Conservation (phyloP, 2,113 vertebrate genomes). For the Dicerorhinus sumatrensis region DNA sequence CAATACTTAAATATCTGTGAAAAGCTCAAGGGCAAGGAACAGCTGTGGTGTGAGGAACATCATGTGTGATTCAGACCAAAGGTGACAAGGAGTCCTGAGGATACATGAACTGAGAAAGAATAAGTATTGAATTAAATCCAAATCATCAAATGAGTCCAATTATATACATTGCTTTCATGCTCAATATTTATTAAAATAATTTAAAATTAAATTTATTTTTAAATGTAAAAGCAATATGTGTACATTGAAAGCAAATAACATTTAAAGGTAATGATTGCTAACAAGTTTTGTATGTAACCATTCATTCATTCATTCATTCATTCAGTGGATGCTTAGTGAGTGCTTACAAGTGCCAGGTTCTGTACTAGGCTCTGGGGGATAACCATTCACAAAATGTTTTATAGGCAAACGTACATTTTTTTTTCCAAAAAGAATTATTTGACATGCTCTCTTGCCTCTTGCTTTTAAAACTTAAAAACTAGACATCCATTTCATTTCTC, state of each 20-base stretch:
- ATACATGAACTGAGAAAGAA: not conserved
- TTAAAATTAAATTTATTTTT: not conserved
- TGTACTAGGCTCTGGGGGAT: not conserved
- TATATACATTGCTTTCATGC: not conserved
- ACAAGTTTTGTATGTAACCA: not conserved
- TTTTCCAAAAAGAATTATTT: not conserved
- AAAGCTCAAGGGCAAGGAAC: not conserved
- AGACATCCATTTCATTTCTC: not conserved
- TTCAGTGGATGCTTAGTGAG: not conserved
- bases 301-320: not conserved
- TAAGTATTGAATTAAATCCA: not conserved
- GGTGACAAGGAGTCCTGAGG: not conserved
- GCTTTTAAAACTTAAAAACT: not conserved
- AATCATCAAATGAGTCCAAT: not conserved
- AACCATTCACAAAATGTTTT: not conserved
- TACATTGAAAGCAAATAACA: not conserved
- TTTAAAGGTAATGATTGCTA: not conserved
- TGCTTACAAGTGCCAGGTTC: not conserved
- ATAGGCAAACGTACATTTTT: not conserved
- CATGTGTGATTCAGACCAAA: not conserved
- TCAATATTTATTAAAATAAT: not conserved
- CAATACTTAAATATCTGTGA: not conserved
- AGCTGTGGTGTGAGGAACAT: not conserved
- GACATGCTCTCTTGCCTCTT: not conserved
- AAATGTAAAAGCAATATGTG: not conserved